Evolutionary conservation across 2,113 vertebrate genomes (phyloP).

Genomic region (Pyrgilauda ruficollis): DNA sequence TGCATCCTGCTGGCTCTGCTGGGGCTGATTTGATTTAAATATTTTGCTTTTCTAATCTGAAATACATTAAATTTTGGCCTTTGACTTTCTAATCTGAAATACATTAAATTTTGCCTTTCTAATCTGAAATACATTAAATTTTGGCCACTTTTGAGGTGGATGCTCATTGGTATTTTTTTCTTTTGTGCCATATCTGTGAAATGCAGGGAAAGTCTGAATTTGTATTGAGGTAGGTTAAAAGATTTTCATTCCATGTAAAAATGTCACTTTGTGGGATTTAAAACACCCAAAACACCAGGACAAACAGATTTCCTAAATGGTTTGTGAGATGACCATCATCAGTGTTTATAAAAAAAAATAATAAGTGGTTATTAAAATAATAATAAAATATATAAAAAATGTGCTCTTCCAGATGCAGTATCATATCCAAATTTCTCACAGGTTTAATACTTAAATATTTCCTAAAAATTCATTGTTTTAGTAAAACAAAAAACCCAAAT

Average conservation of each 20-base stretch:
- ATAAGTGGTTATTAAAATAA: not conserved
- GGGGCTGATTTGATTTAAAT: not conserved
- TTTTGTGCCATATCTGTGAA: conserved; percentile 6
- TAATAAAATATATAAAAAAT: not conserved
- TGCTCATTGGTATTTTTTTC: not conserved
- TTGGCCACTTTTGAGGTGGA: conserved; percentile 14
- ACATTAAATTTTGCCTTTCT: not conserved
- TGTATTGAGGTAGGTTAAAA: conserved; percentile 40
- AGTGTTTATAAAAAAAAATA: not conserved
- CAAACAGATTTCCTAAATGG: not conserved
- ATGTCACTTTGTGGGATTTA: not conserved
- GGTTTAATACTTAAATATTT: not conserved
- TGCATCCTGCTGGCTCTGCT: too few species aligned
- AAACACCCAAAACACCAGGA: too few species aligned
- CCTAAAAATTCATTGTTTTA: not conserved
- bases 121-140: not conserved
- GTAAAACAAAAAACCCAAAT: not conserved
- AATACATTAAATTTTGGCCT: not conserved
- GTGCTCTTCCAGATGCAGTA: not conserved
- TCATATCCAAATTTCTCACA: accelerated
- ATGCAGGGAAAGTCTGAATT: conserved; percentile 34
- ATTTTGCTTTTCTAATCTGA: not conserved
- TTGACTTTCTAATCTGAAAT: not conserved
- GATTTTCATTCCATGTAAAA: not conserved
- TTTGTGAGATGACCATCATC: not conserved